Evolutionary conservation across 2,797 vertebrate species (phyloP).

Genomic region (Dicrostonyx torquatus): DNA sequence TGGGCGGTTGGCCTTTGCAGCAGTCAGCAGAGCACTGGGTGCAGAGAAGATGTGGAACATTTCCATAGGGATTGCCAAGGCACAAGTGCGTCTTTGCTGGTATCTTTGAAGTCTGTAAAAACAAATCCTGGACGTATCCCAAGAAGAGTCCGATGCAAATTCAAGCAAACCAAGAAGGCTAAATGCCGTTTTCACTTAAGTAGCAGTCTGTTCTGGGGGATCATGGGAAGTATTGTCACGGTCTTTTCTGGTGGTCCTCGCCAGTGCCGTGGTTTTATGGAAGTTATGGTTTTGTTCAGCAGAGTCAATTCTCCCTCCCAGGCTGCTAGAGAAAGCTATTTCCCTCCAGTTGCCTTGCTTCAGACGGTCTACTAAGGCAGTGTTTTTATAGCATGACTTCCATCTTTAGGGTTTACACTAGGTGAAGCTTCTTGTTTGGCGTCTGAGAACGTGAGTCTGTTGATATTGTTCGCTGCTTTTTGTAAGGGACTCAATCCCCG

Average conservation of each 20-base stretch:
- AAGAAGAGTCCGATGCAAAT: constrained; percentile 40
- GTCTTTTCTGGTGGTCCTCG: constrained; percentile 82
- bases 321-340: constrained; percentile 81
- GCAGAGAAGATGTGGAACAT: constrained; percentile 66
- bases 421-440: constrained; percentile 32
- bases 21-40: constrained; percentile 48
- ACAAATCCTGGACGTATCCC: constrained; percentile 21
- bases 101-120: constrained; percentile 54
- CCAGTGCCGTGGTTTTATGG: constrained; percentile 57
- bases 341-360: background rate
- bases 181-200: constrained; percentile 57
- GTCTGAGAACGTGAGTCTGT: constrained; percentile 36
- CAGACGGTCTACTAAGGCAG: constrained; percentile 57
- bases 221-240: background rate
- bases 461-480: constrained; percentile 55
- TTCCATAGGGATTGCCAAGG: constrained; percentile 56
- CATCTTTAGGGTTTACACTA: background rate
- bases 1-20: constrained; percentile 70
- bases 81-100: constrained; percentile 26
- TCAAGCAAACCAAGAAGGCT: constrained; percentile 43
- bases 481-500: constrained; percentile 36
- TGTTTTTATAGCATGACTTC: constrained; percentile 56
- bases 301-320: constrained; percentile 79
- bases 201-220: background rate
- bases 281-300: constrained; percentile 54